phyloP scores from a whole-genome alignment of 1,140 invertebrate species.

The Cydia fagiglandana region DNA sequence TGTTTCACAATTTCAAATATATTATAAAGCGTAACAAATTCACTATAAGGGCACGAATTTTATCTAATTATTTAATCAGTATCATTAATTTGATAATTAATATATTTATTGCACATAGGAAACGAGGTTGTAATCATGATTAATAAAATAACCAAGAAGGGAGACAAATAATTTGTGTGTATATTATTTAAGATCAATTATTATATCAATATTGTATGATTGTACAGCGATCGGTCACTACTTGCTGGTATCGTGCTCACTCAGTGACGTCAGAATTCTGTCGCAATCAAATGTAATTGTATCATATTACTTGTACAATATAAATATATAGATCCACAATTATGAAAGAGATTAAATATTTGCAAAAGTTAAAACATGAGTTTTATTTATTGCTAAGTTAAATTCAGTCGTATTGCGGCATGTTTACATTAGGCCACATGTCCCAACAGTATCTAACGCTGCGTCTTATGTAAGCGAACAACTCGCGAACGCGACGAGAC shows the following conservation, averaged over 20 bases:
- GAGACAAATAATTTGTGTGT: conserved; percentile 77
- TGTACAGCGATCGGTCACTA: conserved; percentile 66
- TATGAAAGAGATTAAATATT: conserved; percentile 81
- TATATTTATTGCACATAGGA: conserved; percentile 72
- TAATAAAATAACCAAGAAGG: conserved; percentile 61
- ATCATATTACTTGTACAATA: conserved; percentile 80
- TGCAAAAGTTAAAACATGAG: conserved; percentile 76
- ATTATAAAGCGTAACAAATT: conserved; percentile 43
- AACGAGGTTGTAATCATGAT: conserved; percentile 74
- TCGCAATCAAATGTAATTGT: conserved; percentile 75
- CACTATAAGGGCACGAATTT: conserved; percentile 50
- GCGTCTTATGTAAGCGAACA: too few relatives aligned
- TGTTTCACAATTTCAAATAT: conserved; percentile 42
- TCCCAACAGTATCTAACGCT: background rate
- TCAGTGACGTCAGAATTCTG: conserved; percentile 51
- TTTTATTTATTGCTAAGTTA: conserved; percentile 59
- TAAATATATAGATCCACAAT: conserved; percentile 81
- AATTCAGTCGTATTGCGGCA: conserved; percentile 46
- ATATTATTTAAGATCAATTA: conserved; percentile 73
- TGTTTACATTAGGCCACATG: background rate
- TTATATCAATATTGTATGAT: conserved; percentile 58
- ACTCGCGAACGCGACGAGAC: too few relatives aligned
- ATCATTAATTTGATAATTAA: conserved; percentile 46
- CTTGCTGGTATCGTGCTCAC: conserved; percentile 56
- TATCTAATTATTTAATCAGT: conserved; percentile 47